Conservation (phyloP, 2,888 invertebrate genomes). For the Nematopogon swammerdamellus region DNA sequence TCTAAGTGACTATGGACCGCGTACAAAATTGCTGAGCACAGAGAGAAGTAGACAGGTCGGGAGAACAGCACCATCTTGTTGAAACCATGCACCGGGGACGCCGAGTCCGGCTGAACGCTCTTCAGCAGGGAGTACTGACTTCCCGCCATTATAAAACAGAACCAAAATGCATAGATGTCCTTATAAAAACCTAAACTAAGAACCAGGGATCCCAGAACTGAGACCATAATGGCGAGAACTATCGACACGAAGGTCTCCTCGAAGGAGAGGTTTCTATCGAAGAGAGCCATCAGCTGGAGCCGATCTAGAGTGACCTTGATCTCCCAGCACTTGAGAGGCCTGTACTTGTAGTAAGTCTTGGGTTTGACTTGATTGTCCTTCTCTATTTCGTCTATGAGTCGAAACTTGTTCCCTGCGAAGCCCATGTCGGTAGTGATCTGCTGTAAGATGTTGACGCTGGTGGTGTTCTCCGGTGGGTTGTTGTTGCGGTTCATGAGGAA, state of each 20-base stretch:
- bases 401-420: slow-evolving; percentile 53
- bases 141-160: slow-evolving; percentile 97
- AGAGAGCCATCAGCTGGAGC: slow-evolving; percentile 83
- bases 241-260: slow-evolving; percentile 80
- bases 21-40: slow-evolving; percentile 63
- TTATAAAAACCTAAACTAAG: slow-evolving; percentile 83
- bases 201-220: slow-evolving; percentile 79
- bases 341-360: slow-evolving; percentile 72
- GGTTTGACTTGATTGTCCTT: slow-evolving; percentile 52
- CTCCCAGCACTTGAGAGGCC: slow-evolving; percentile 60
- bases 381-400: slow-evolving; percentile 53
- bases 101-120: slow-evolving; percentile 98
- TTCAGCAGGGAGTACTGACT: slow-evolving; percentile 96
- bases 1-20: slow-evolving; percentile 39
- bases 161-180: slow-evolving; percentile 90
- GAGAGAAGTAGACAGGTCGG: slow-evolving; percentile 89
- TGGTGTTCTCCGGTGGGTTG: slow-evolving; percentile 25
- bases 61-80: slow-evolving; percentile 94
- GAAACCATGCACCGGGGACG: slow-evolving; percentile 97
- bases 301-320: slow-evolving; percentile 91
- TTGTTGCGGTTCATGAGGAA: slow-evolving; percentile 37
- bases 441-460: slow-evolving; percentile 39
- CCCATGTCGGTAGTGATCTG: slow-evolving; percentile 53
- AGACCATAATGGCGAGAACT: slow-evolving; percentile 79
- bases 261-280: slow-evolving; percentile 87